Evolutionary conservation across 2,113 vertebrate species (phyloP).

Genomic region (Trogon surrucura): DNA sequence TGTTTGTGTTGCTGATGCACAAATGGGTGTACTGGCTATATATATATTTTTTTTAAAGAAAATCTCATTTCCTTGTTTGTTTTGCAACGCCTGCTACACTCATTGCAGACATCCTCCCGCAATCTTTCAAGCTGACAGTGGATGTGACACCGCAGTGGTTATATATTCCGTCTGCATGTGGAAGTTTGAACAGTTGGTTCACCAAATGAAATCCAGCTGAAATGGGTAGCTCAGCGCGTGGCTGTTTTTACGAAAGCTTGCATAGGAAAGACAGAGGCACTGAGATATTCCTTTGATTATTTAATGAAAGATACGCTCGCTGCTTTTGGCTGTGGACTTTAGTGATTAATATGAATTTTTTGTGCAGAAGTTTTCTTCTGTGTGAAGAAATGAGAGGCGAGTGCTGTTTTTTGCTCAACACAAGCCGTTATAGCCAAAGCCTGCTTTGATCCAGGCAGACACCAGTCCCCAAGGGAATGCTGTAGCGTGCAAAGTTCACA

Average conservation of each 20-base stretch:
- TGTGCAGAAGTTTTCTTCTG: neutral
- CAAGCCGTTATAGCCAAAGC: neutral
- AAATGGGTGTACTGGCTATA: neutral
- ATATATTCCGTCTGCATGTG: neutral
- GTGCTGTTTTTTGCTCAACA: neutral
- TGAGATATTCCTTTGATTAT: neutral
- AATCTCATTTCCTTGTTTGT: slow-evolving; percentile 5
- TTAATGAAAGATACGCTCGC: slow-evolving; percentile 46
- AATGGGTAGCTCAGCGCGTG: fast-evolving
- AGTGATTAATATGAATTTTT: slow-evolving; percentile 32
- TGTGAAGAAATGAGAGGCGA: neutral
- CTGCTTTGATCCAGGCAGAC: slow-evolving; percentile 28
- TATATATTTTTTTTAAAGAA: neutral
- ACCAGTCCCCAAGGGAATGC: neutral
- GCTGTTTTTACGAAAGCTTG: neutral
- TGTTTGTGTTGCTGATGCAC: slow-evolving; percentile 1
- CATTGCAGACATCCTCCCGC: neutral
- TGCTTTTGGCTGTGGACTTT: slow-evolving; percentile 13
- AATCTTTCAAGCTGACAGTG: neutral
- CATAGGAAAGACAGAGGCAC: neutral
- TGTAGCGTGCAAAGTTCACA: neutral
- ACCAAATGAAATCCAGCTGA: neutral
- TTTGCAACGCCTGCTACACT: neutral
- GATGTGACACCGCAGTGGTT: neutral
- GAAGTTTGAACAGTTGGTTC: neutral